A percentile compares a stretch with the other conserved stretches of the same genome.
These are phyloP conservation scores for Caenorhabditis virilis DNA, from an alignment of 2,888 invertebrate genomes.

Conservation along the genomic window DNA sequence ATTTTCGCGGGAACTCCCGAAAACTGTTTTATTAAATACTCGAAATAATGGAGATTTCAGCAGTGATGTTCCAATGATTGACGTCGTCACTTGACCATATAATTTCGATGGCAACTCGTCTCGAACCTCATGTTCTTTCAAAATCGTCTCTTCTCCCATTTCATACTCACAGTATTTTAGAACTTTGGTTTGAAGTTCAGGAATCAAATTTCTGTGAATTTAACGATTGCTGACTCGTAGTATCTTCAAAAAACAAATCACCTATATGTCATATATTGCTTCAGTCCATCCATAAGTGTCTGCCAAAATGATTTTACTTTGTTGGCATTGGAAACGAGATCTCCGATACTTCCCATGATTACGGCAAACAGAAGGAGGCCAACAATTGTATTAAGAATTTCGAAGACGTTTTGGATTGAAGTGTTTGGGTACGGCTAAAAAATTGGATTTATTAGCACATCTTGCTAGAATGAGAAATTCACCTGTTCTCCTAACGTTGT, in stretches of 20 bases:
- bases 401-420: slow-evolving; percentile 44
- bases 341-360: slow-evolving; percentile 57
- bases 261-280: slow-evolving; percentile 52
- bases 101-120: slow-evolving; percentile 32
- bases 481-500: slow-evolving; percentile 60
- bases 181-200: slow-evolving; percentile 26
- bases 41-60: slow-evolving; percentile 23
- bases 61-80: slow-evolving; percentile 27
- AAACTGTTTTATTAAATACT: slow-evolving; percentile 4
- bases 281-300: slow-evolving; percentile 47
- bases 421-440: slow-evolving; percentile 52
- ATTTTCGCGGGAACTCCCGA: neutral
- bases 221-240: neutral
- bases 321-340: slow-evolving; percentile 42
- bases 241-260: neutral
- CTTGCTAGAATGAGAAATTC: neutral
- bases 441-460: neutral
- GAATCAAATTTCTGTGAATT: slow-evolving; percentile 23
- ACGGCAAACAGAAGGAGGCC: slow-evolving; percentile 56
- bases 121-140: slow-evolving; percentile 39
- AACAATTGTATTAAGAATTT: slow-evolving; percentile 48
- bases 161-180: slow-evolving; percentile 43
- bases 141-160: slow-evolving; percentile 30
- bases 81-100: slow-evolving; percentile 30
- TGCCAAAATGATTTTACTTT: slow-evolving; percentile 38